phyloP scores from a whole-genome alignment of 2,888 invertebrate genomes.

The Meganola albula region DNA sequence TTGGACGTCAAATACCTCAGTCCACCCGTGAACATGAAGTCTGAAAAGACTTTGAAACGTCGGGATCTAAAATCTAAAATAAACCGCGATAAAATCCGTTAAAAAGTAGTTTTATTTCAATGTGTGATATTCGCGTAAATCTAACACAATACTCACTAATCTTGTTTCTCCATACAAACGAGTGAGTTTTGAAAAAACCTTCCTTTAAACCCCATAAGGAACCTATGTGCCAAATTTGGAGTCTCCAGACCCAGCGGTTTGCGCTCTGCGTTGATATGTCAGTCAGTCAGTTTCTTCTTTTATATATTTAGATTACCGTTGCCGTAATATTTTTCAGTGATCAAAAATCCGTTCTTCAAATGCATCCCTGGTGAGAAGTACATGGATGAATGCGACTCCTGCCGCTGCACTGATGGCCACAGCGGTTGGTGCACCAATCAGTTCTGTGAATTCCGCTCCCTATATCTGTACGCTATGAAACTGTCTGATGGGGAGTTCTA shows the following conservation, averaged over 20 bases:
- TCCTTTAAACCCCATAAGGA: too few relatives aligned
- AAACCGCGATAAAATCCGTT: too few relatives aligned
- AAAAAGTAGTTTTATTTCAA: too few relatives aligned
- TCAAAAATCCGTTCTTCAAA: slow-evolving; percentile 73
- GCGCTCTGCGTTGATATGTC: not conserved
- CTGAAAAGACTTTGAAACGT: too few relatives aligned
- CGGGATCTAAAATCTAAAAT: too few relatives aligned
- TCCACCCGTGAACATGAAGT: too few relatives aligned
- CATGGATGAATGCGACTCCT: slow-evolving; percentile 73
- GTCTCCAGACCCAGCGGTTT: not conserved
- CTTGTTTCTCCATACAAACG: too few relatives aligned
- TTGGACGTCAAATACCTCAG: too few relatives aligned
- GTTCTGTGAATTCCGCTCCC: slow-evolving; percentile 63
- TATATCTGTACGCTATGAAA: slow-evolving; percentile 64
- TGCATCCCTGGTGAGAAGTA: slow-evolving; percentile 72
- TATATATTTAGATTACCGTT: not conserved
- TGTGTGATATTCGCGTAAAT: too few relatives aligned
- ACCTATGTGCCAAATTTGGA: not conserved
- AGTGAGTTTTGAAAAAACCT: too few relatives aligned
- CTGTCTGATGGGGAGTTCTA: slow-evolving; percentile 67
- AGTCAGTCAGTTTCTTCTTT: not conserved
- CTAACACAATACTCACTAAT: too few relatives aligned
- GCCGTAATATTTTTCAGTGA: slow-evolving; percentile 39
- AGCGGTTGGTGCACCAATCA: slow-evolving; percentile 68
- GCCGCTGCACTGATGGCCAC: slow-evolving; percentile 67